Conservation (phyloP, 1,140 invertebrate species). For the Drosophila tropicalis region DNA sequence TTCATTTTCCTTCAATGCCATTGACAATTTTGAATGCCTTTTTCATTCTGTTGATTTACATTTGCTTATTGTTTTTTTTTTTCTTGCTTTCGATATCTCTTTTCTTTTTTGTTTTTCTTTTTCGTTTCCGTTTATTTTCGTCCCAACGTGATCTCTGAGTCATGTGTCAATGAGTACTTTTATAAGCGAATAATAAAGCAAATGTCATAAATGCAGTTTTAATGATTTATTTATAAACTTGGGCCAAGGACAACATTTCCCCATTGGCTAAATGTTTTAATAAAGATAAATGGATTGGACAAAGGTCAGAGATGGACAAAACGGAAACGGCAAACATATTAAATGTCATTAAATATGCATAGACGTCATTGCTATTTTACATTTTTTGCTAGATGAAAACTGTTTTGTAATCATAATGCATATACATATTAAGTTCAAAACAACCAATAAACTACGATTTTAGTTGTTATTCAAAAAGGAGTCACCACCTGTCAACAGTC, state of each 20-base stretch:
- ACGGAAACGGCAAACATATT: conserved; percentile 17
- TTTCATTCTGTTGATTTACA: conserved; percentile 64
- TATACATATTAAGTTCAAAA: too few relatives aligned
- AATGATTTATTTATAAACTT: conserved; percentile 48
- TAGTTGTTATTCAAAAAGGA: too few relatives aligned
- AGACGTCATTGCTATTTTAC: conserved; percentile 52
- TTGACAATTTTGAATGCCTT: conserved; percentile 55
- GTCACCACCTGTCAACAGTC: too few relatives aligned
- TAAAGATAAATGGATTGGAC: conserved; percentile 2
- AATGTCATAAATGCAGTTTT: conserved; percentile 46
- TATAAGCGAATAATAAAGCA: conserved; percentile 37
- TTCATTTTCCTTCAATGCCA: conserved; percentile 30
- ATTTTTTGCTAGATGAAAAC: too few relatives aligned
- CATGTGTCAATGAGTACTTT: conserved; percentile 14
- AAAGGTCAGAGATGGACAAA: conserved; percentile 32
- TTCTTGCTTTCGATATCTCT: not conserved
- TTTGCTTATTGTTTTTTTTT: conserved; percentile 55
- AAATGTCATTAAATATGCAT: conserved; percentile 60
- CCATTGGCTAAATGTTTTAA: conserved; percentile 18
- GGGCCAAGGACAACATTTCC: conserved; percentile 46
- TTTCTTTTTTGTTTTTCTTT: conserved; percentile 1
- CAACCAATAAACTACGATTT: too few relatives aligned
- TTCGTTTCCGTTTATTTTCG: not conserved
- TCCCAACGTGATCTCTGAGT: not conserved
- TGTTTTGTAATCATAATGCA: too few relatives aligned